Evolutionary conservation across 23 tunicate genomes (phyloP), one percentile per base, ranked within the genome.

Genomic region (Ciona savignyi): DNA sequence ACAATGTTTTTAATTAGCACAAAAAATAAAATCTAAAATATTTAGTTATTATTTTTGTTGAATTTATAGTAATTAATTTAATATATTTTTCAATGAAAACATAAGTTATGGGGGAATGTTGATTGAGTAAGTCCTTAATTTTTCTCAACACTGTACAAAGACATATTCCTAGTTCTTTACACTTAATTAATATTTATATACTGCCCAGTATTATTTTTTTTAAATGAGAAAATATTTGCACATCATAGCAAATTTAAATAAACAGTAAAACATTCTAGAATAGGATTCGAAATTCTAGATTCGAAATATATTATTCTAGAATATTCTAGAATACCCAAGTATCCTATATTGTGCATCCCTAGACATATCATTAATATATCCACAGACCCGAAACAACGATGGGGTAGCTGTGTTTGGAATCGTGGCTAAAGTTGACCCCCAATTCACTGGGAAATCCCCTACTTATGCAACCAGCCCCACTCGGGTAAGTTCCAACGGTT

Each of bases 391-490:
- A 9, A 42, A 42, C 56, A 42, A 76, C 2, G 75, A 69, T 60
- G 76, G 66, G n/a, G 87, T 78, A 0, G 95, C 95, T 61, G 95
- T 87, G 35, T 87, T 87, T 70, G 95, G 95, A 0, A 62, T 87
- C 30, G 95, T 81, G 2, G 86, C 86, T 6, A 84, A 79, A 79
- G 85, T 86, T 20, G 79, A 78, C 24, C 62, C 72, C 2, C 82
- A 83, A 20, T 49, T 68, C 21, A 70, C 62, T n/a, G 15, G n/a
- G 0, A 67, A 28, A 1, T 25, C 73, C 2, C 77, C 82, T n/a
- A 28, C 71, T 23, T 62, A 77, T 6, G 2, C 31, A 48, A 25
- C 76, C 32, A 72, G 32, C 2, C 65, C 51, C 62, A 60, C 24
- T 32, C 27, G 78, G 69, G 78, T 74, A 2, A 74, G 67, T 74